These are phyloP conservation scores for Delphinus delphis DNA, from an alignment of 2,113 vertebrate genomes.

Conservation along the genomic window DNA sequence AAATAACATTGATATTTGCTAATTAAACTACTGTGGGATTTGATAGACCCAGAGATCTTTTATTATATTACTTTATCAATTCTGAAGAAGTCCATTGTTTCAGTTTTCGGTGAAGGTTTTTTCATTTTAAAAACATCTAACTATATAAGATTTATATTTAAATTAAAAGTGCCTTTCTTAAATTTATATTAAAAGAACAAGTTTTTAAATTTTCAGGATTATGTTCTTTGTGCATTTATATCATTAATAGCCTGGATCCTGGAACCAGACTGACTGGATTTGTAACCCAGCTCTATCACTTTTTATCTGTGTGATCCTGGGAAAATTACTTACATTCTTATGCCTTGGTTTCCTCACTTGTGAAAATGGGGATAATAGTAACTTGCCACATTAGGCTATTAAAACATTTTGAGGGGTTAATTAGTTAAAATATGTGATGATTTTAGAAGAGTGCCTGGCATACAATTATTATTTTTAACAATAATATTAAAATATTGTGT, in stretches of 20 bases:
- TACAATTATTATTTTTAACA: not conserved
- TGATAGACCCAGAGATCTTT: not conserved
- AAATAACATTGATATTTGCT: not conserved
- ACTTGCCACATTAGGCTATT: not conserved
- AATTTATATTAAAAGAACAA: slow-evolving; percentile 76
- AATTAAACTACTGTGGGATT: slow-evolving; percentile 59
- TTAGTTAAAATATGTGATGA: not conserved
- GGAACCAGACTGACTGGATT: not conserved
- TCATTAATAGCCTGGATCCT: slow-evolving; percentile 76
- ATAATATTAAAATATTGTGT: slow-evolving; percentile 75
- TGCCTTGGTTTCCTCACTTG: not conserved
- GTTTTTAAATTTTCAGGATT: slow-evolving; percentile 80
- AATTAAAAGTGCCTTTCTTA: slow-evolving; percentile 78
- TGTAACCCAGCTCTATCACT: not conserved
- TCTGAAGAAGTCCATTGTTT: slow-evolving; percentile 75
- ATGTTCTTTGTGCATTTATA: slow-evolving; percentile 82
- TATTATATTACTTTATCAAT: slow-evolving; percentile 70
- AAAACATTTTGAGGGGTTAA: not conserved
- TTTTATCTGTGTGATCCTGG: not conserved
- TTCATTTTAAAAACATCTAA: slow-evolving; percentile 61
- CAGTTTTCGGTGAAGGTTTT: slow-evolving; percentile 74
- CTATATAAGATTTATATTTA: slow-evolving; percentile 56
- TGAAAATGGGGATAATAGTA: not conserved
- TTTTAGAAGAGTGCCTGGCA: not conserved
- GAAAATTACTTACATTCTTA: not conserved